Conservation (phyloP, 1,140 invertebrate species). For the Drosophila bocqueti region DNA sequence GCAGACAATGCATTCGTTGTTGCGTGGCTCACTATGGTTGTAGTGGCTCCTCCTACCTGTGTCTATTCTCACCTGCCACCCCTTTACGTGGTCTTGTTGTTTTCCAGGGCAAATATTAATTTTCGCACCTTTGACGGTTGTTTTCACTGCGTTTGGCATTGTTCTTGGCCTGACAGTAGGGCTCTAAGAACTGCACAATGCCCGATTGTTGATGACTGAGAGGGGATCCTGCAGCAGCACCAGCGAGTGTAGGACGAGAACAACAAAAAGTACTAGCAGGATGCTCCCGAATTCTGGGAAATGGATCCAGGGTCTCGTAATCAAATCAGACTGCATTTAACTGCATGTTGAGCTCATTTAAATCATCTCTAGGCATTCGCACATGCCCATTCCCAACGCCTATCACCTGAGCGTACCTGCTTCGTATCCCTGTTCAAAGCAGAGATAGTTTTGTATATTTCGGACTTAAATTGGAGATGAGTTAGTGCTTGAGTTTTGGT, state of each 20-base stretch:
- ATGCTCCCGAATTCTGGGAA: not conserved
- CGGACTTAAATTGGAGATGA: constrained; percentile 3
- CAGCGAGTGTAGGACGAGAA: not conserved
- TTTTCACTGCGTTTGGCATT: constrained; percentile 33
- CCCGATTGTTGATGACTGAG: constrained; percentile 37
- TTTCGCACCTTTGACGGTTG: constrained; percentile 68
- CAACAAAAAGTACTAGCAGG: not conserved
- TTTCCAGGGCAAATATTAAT: constrained; percentile 69
- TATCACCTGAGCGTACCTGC: constrained; percentile 5
- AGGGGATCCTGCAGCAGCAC: not conserved
- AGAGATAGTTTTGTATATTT: constrained; percentile 22
- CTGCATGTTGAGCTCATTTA: constrained; percentile 44
- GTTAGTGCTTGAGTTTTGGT: not conserved
- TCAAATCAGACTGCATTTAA: constrained; percentile 66
- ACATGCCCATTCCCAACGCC: constrained; percentile 3
- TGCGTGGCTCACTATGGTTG: not conserved
- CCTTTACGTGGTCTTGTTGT: constrained; percentile 22
- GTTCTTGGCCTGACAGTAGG: constrained; percentile 4
- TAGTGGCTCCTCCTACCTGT: not conserved
- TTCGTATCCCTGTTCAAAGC: no score
- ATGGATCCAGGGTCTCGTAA: constrained; percentile 19
- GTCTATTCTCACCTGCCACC: not conserved
- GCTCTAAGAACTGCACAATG: constrained; percentile 6
- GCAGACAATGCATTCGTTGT: constrained; percentile 46
- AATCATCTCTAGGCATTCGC: constrained; percentile 16